Evolutionary conservation across 2,797 vertebrate species (phyloP).

Genomic region (Pachyuromys duprasi): DNA sequence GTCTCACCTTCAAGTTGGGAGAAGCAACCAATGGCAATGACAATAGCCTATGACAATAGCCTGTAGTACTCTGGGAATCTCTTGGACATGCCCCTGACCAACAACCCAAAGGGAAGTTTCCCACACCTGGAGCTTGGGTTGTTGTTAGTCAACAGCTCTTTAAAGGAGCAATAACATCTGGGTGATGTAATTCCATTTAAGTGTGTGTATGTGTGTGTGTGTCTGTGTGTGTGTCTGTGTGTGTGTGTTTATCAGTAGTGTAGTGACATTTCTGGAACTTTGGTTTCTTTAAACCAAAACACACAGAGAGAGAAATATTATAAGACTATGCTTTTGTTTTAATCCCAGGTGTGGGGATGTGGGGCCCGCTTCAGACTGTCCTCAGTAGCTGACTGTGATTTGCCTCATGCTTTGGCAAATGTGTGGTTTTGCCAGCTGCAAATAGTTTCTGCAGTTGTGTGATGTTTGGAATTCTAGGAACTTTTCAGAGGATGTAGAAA

Average conservation of each 20-base stretch:
- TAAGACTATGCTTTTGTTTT: no score
- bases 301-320: no score
- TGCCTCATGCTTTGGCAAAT: no score
- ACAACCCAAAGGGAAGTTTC: background rate
- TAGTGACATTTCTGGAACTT: background rate
- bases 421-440: no score
- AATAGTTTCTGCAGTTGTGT: no score
- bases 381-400: no score
- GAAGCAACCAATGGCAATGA: background rate
- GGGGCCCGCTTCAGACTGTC: no score
- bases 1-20: background rate
- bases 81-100: background rate
- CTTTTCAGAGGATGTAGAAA: no score
- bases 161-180: background rate
- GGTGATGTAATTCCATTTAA: background rate
- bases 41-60: background rate
- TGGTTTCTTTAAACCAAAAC: no score
- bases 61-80: background rate
- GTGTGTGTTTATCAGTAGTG: background rate
- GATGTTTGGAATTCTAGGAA: no score
- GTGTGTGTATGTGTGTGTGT: background rate
- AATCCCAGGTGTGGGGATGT: no score
- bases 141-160: background rate
- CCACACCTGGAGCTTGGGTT: no score
- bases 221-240: background rate